Evolutionary conservation across 1,140 invertebrate genomes (phyloP).

Genomic region (Armadillidium nasatum): DNA sequence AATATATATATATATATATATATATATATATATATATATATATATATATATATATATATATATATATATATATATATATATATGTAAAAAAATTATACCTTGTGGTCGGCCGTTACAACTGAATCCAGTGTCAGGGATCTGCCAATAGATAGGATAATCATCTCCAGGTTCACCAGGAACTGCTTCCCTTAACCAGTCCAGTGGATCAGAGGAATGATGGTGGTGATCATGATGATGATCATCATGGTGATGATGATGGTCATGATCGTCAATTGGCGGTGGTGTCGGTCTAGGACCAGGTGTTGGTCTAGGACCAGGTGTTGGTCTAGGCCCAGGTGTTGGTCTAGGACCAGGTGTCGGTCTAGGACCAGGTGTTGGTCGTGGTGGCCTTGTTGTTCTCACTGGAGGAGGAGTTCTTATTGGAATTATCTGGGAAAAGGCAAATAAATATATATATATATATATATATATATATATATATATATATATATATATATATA

Average conservation of each 20-base stretch:
- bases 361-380: background rate
- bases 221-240: slow-evolving; percentile 34
- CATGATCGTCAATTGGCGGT: slow-evolving; percentile 3
- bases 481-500: too few species aligned
- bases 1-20: too few species aligned
- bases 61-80: slow-evolving; percentile 5
- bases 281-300: too few species aligned
- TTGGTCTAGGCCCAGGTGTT: background rate
- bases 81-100: background rate
- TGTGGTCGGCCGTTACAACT: slow-evolving; percentile 55
- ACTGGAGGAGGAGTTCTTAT: too few species aligned
- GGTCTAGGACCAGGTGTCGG: background rate
- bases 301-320: background rate
- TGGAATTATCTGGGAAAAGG: background rate
- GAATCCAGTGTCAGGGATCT: slow-evolving; percentile 62
- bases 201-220: slow-evolving; percentile 35
- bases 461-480: too few species aligned
- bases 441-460: too few species aligned
- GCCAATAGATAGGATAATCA: slow-evolving; percentile 64
- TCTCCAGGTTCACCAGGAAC: slow-evolving; percentile 66
- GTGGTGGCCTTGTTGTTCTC: slow-evolving; percentile 24
- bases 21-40: too few species aligned
- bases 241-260: slow-evolving; percentile 25
- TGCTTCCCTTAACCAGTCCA: slow-evolving; percentile 57
- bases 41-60: background rate